phyloP scores from a whole-genome alignment of 2,888 invertebrate species.

The Fissipunctia ypsillon region DNA sequence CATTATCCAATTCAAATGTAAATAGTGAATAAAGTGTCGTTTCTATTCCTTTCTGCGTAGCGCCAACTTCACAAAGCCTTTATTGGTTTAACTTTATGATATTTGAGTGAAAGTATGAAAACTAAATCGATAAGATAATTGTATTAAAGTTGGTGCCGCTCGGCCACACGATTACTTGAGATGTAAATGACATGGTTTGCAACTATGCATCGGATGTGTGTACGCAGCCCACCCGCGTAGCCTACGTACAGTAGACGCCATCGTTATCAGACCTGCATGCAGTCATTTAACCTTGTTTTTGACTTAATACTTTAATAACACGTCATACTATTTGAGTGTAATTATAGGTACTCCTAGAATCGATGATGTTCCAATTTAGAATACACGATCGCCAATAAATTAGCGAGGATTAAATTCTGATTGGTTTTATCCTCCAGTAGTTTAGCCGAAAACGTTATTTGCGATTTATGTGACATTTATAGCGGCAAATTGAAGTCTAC shows the following conservation, averaged over 20 bases:
- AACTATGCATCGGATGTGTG: conserved; percentile 67
- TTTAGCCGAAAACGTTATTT: conserved; percentile 44
- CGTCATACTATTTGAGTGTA: conserved; percentile 45
- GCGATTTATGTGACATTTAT: conserved; percentile 60
- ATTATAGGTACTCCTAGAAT: conserved; percentile 46
- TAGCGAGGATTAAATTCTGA: conserved; percentile 49
- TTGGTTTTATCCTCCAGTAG: conserved; percentile 32
- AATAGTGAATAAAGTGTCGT: conserved; percentile 63
- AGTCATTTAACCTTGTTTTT: conserved; percentile 54
- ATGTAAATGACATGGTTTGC: conserved; percentile 71
- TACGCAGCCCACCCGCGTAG: conserved; percentile 71
- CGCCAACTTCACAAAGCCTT: conserved; percentile 15
- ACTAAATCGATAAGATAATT: conserved; percentile 61
- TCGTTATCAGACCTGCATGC: conserved; percentile 53
- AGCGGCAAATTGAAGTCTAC: conserved; percentile 45
- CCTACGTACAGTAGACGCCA: conserved; percentile 56
- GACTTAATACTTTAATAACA: conserved; percentile 55
- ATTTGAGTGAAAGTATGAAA: conserved; percentile 56
- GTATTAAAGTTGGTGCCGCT: conserved; percentile 54
- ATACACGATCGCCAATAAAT: conserved; percentile 47
- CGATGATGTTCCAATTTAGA: conserved; percentile 43
- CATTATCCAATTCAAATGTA: conserved; percentile 68
- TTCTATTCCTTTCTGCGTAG: conserved; percentile 59
- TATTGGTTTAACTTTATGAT: conserved; percentile 53
- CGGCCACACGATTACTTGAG: conserved; percentile 64